Percentiles rank a stretch among this genome's conserved stretches.
These are phyloP conservation scores for Drosophila quadrilineata DNA, from an alignment of 1,140 invertebrate genomes.

Conservation along the genomic window DNA sequence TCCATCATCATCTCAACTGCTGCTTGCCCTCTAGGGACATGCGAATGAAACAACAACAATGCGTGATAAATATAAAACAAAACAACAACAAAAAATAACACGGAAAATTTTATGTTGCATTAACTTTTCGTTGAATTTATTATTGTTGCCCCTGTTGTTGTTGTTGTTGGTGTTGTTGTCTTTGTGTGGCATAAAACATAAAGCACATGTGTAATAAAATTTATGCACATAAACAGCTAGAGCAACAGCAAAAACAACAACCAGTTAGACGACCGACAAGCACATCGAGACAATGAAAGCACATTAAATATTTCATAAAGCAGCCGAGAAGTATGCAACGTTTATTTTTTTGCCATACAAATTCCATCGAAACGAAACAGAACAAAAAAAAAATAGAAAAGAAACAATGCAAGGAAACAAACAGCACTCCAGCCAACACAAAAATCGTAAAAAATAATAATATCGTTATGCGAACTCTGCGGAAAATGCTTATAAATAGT, in stretches of 20 bases:
- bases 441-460: constrained; percentile 9
- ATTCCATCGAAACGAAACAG: no score
- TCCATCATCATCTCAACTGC: no score
- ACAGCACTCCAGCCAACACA: no score
- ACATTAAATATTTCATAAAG: constrained; percentile 73
- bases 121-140: constrained; percentile 46
- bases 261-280: constrained; percentile 15
- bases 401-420: no score
- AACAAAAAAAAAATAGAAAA: no score
- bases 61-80: constrained; percentile 66
- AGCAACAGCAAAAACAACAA: constrained; percentile 22
- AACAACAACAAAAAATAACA: no score
- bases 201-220: constrained; percentile 73
- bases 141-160: constrained; percentile 2
- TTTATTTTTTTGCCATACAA: constrained; percentile 2
- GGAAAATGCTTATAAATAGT: constrained; percentile 27
- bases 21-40: constrained; percentile 32
- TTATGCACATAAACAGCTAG: constrained; percentile 61
- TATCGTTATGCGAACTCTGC: constrained; percentile 6
- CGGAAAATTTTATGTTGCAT: constrained; percentile 74
- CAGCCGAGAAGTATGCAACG: constrained; percentile 46
- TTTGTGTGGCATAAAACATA: constrained; percentile 57
- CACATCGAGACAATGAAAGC: constrained; percentile 64
- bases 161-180: constrained; percentile 31
- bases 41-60: constrained; percentile 9